These are phyloP conservation scores for Troides aeacus DNA, from an alignment of 2,888 invertebrate species.

Conservation along the genomic window DNA sequence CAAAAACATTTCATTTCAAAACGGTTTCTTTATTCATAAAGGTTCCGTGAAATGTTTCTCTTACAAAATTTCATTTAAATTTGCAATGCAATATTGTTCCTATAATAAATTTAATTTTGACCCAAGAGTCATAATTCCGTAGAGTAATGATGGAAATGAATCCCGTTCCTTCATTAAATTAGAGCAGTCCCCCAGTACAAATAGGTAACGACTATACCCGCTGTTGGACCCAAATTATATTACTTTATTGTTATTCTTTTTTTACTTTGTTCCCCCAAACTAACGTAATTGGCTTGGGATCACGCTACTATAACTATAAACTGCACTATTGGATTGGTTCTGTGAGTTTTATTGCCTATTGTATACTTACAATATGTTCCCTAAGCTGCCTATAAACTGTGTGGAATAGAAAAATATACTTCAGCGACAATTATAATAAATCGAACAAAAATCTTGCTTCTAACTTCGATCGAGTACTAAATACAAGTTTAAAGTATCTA, in stretches of 20 bases:
- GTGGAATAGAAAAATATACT: background rate
- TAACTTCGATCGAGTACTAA: no score
- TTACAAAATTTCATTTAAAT: slow-evolving; percentile 2
- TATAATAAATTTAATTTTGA: slow-evolving; percentile 46
- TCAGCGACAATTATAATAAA: background rate
- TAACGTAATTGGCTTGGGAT: slow-evolving; percentile 77
- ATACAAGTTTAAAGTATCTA: no score
- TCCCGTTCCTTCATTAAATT: slow-evolving; percentile 70
- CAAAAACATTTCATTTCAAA: background rate
- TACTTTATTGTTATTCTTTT: slow-evolving; percentile 76
- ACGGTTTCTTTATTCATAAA: background rate
- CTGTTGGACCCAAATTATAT: slow-evolving; percentile 72
- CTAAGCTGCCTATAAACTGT: slow-evolving; percentile 28
- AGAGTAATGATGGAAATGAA: slow-evolving; percentile 56
- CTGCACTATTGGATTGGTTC: slow-evolving; percentile 69
- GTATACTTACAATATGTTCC: slow-evolving; percentile 30
- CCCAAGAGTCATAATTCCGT: slow-evolving; percentile 49
- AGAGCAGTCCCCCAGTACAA: slow-evolving; percentile 64
- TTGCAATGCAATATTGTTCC: slow-evolving; percentile 18
- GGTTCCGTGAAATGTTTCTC: no score
- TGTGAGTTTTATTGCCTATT: slow-evolving; percentile 46
- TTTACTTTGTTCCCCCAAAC: slow-evolving; percentile 73
- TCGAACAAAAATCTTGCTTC: no score
- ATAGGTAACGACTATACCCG: slow-evolving; percentile 66
- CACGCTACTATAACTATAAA: slow-evolving; percentile 76